Evolutionary conservation across 2,113 vertebrate genomes (phyloP).

Genomic region (Bubo blakistoni): DNA sequence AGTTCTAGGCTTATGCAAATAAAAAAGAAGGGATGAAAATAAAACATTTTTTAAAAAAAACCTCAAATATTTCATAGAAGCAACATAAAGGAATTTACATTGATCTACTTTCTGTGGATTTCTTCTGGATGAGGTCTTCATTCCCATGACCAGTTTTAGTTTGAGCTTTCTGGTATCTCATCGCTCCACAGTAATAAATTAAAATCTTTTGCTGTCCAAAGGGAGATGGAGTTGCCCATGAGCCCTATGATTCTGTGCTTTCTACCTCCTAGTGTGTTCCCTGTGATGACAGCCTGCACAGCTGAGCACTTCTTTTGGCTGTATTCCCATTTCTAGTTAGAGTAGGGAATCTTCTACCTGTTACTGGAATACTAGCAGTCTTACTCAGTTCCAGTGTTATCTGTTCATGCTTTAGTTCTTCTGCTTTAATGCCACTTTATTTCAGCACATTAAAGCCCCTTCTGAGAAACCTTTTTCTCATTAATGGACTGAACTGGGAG

Average conservation of each 20-base stretch:
- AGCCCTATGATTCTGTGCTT: background rate
- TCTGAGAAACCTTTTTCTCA: background rate
- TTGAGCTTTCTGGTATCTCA: background rate
- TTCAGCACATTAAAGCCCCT: background rate
- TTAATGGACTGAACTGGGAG: background rate
- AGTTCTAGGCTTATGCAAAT: background rate
- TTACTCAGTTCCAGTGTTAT: background rate
- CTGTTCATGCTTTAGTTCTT: background rate
- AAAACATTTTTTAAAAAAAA: background rate
- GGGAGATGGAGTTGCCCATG: background rate
- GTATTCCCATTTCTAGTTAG: background rate
- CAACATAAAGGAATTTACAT: background rate
- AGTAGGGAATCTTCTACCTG: background rate
- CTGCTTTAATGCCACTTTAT: background rate
- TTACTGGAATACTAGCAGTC: background rate
- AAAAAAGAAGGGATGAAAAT: background rate
- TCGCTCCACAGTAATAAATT: background rate
- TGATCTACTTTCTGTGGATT: background rate
- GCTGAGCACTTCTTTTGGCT: background rate
- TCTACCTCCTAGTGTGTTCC: background rate
- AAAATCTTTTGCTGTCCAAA: background rate
- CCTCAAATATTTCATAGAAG: background rate
- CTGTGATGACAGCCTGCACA: background rate
- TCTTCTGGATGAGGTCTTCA: background rate
- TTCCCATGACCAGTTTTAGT: background rate